Evolutionary conservation across 37 sponge, comb jelly and placozoan genomes (phyloP).

Genomic region (Haliclona indistincta): DNA sequence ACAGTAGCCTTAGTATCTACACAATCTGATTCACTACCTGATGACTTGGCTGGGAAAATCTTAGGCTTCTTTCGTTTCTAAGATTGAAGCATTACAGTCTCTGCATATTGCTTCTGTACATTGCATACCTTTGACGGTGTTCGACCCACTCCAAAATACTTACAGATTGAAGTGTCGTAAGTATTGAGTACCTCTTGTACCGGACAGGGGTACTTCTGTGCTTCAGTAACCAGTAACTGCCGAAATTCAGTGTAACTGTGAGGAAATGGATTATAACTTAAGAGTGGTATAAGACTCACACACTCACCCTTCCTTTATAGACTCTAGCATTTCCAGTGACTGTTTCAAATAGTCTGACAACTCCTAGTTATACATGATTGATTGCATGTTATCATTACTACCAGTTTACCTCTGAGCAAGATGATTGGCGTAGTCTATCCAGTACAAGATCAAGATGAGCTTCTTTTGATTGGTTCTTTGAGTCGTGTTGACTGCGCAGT

Average conservation of each 20-base stretch:
- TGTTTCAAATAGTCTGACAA: constrained; percentile 14
- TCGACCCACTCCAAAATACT: constrained; percentile 57
- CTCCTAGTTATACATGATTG: neutral
- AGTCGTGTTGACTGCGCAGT: constrained; percentile 58
- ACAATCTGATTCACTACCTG: too few species aligned
- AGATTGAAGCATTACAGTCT: too few species aligned
- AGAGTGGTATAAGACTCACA: neutral
- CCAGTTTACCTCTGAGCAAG: constrained; percentile 53
- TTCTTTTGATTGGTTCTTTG: constrained; percentile 75
- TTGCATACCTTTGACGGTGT: constrained; percentile 36
- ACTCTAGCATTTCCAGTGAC: constrained; percentile 40
- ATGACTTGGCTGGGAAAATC: too few species aligned
- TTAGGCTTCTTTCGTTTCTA: too few species aligned
- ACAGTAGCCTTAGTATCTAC: too few species aligned
- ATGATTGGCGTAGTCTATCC: constrained; percentile 73
- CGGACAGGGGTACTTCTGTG: constrained; percentile 13
- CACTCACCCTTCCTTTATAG: constrained; percentile 42
- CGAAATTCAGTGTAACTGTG: constrained; percentile 39
- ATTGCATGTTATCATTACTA: neutral
- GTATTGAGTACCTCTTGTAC: constrained; percentile 10
- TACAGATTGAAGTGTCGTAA: constrained; percentile 62
- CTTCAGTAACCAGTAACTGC: neutral
- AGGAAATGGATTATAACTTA: neutral
- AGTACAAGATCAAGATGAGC: constrained; percentile 75
- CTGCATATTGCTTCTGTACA: too few species aligned